Conservation (phyloP, 2,797 vertebrate genomes). For the Centroberyx gerrardi region DNA sequence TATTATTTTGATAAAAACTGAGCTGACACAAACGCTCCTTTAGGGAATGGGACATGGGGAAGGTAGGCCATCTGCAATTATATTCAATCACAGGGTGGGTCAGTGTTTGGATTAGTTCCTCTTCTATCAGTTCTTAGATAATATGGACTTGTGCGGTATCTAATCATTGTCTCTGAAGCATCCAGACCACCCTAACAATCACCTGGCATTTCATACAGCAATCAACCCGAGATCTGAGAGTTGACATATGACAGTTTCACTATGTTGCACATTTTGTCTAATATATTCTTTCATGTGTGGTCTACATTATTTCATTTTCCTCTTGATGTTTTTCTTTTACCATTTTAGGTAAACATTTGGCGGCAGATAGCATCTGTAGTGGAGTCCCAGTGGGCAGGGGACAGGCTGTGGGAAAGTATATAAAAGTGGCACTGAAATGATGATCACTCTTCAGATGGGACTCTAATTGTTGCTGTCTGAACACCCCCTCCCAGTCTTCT, state of each 20-base stretch:
- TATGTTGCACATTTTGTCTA: neutral
- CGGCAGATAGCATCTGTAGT: conserved; percentile 82
- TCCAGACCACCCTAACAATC: conserved; percentile 47
- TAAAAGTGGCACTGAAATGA: conserved; percentile 82
- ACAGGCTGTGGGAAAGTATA: conserved; percentile 90
- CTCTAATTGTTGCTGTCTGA: conserved; percentile 82
- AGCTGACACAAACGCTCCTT: conserved; percentile 42
- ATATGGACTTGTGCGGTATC: conserved; percentile 70
- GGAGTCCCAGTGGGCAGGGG: conserved; percentile 76
- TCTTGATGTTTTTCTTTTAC: conserved; percentile 68
- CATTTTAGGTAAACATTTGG: conserved; percentile 79
- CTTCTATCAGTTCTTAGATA: conserved; percentile 85
- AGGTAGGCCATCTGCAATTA: conserved; percentile 82
- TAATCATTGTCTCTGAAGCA: conserved; percentile 46
- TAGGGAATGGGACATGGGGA: conserved; percentile 67
- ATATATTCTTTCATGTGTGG: conserved; percentile 7
- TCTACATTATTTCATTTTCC: conserved; percentile 36
- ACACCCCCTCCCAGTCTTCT: conserved; percentile 79
- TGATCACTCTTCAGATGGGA: conserved; percentile 84
- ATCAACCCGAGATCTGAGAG: conserved; percentile 7
- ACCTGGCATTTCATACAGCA: conserved; percentile 38
- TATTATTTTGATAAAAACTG: conserved; percentile 48
- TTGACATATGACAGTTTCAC: conserved; percentile 6
- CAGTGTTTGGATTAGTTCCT: conserved; percentile 85
- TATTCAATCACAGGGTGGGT: conserved; percentile 86